Conservation (phyloP, 2,888 invertebrate genomes). For the Gibbula magus region DNA sequence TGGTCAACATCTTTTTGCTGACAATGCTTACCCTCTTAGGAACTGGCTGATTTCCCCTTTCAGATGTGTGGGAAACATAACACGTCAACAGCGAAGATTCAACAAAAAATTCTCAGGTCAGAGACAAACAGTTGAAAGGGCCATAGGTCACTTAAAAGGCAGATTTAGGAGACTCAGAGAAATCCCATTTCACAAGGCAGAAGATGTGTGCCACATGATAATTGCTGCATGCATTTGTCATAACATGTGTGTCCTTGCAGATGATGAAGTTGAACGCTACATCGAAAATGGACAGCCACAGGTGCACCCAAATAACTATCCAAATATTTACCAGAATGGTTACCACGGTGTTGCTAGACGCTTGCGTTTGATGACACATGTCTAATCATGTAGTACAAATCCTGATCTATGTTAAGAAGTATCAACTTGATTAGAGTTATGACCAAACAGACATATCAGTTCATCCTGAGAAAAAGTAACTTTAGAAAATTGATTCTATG, state of each 20-base stretch:
- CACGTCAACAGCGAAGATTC: slow-evolving; percentile 31
- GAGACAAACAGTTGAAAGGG: slow-evolving; percentile 14
- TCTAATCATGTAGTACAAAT: too few relatives aligned
- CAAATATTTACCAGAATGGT: background rate
- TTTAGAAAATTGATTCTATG: too few relatives aligned
- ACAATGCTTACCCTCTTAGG: slow-evolving; percentile 41
- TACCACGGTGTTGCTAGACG: background rate
- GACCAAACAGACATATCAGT: too few relatives aligned
- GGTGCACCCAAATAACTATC: background rate
- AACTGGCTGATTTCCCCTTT: slow-evolving; percentile 38
- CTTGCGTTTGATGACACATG: background rate
- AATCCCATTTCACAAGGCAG: slow-evolving; percentile 17
- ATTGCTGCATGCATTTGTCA: slow-evolving; percentile 26
- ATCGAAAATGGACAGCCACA: slow-evolving; percentile 64
- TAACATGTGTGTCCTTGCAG: slow-evolving; percentile 23
- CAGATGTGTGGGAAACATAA: slow-evolving; percentile 34
- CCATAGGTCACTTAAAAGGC: slow-evolving; percentile 16
- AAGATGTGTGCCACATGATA: background rate
- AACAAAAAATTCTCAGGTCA: slow-evolving; percentile 27
- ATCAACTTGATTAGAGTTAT: too few relatives aligned
- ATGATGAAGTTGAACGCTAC: slow-evolving; percentile 25
- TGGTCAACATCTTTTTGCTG: slow-evolving; percentile 32
- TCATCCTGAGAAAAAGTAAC: too few relatives aligned
- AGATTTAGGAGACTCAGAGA: slow-evolving; percentile 10
- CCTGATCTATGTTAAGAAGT: too few relatives aligned